Conservation (phyloP, 2,888 invertebrate genomes). For the Cheilosia scutellata region DNA sequence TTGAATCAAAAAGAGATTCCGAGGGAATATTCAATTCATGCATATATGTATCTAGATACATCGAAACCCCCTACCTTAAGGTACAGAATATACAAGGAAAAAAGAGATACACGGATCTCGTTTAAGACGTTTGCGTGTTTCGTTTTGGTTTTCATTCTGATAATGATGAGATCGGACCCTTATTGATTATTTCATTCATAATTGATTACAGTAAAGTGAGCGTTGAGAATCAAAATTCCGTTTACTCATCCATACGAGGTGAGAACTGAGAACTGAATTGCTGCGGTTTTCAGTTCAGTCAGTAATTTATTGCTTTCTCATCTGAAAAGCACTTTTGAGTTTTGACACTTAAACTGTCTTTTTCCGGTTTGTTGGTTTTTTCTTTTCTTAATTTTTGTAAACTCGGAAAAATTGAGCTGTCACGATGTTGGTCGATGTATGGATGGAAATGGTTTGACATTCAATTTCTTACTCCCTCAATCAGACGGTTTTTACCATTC, state of each 20-base stretch:
- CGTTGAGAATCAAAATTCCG: constrained; percentile 37
- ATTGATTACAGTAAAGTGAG: constrained; percentile 57
- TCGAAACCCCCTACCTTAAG: neutral
- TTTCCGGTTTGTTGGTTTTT: constrained; percentile 40
- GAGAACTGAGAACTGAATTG: neutral
- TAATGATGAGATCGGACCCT: constrained; percentile 42
- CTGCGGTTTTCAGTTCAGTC: constrained; percentile 5
- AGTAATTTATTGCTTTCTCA: constrained; percentile 32
- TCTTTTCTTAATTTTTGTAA: constrained; percentile 18
- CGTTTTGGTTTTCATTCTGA: constrained; percentile 32
- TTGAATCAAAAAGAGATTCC: constrained; percentile 34
- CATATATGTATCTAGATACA: neutral
- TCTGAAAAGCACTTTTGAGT: constrained; percentile 39
- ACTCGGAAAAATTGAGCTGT: constrained; percentile 30
- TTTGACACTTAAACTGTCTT: constrained; percentile 46
- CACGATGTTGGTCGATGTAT: neutral
- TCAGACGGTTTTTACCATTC: constrained; percentile 6
- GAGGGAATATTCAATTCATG: constrained; percentile 5
- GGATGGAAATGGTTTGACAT: neutral
- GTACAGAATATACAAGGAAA: neutral
- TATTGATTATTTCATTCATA: constrained; percentile 53
- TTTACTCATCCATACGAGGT: constrained; percentile 29
- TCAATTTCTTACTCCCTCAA: constrained; percentile 22
- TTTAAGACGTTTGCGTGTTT: constrained; percentile 40
- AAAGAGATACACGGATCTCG: constrained; percentile 20